Percentiles rank a stretch among this genome's conserved stretches.
phyloP scores from a whole-genome alignment of 2,888 invertebrate genomes.

The Palloptera scutellata region DNA sequence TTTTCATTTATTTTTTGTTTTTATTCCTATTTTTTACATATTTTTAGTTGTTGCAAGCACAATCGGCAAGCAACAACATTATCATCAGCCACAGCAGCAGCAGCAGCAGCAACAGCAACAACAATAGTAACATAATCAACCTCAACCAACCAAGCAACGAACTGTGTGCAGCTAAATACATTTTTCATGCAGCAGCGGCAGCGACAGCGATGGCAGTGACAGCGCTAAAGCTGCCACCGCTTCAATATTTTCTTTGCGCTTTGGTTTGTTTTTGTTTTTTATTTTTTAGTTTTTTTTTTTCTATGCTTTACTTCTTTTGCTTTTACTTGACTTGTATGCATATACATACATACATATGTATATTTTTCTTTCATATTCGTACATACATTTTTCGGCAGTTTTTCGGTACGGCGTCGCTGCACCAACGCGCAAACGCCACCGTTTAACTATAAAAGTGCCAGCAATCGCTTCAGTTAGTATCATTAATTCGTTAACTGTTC shows the following conservation, averaged over 20 bases:
- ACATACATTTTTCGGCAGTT: constrained; percentile 21
- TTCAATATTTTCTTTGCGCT: constrained; percentile 18
- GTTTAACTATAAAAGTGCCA: constrained; percentile 62
- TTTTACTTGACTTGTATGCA: constrained; percentile 18
- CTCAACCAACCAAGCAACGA: no score
- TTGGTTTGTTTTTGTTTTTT: constrained; percentile 1
- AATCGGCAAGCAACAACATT: no score
- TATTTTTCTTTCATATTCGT: constrained; percentile 1
- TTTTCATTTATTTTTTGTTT: no score
- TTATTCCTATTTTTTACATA: no score
- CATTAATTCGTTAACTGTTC: constrained; percentile 64
- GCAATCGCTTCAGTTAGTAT: constrained; percentile 57
- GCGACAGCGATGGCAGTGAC: background rate
- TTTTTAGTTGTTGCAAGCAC: no score
- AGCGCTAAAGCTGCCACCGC: background rate
- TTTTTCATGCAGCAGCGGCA: background rate
- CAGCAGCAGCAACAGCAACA: no score
- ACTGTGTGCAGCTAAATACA: no score
- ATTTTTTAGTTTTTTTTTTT: constrained; percentile 8
- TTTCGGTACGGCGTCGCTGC: constrained; percentile 23
- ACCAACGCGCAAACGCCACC: constrained; percentile 34
- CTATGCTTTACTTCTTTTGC: constrained; percentile 18
- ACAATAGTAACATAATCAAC: no score
- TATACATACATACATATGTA: constrained; percentile 20
- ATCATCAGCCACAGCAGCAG: no score